Conservation (phyloP, 2,888 invertebrate species). For the Eupsilia transversa region DNA sequence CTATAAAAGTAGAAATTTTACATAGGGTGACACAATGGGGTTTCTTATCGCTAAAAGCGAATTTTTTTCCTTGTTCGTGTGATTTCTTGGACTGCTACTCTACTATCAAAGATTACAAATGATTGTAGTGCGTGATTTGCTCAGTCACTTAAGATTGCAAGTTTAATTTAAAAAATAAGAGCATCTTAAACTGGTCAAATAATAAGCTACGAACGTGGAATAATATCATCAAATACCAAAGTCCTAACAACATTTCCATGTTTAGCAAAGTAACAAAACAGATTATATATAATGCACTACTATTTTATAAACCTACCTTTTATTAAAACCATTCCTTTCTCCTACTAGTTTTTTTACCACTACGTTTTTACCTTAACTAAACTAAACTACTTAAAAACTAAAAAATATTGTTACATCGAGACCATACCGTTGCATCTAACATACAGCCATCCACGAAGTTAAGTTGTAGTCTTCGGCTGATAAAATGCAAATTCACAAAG, state of each 20-base stretch:
- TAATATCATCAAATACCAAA: not conserved
- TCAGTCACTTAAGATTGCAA: too few species aligned
- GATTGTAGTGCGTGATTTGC: not conserved
- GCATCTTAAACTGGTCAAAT: not conserved
- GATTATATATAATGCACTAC: not conserved
- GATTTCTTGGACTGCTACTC: not conserved
- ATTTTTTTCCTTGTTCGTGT: not conserved
- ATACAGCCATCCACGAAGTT: constrained; percentile 74
- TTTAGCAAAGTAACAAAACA: not conserved
- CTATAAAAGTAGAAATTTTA: not conserved
- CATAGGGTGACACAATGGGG: not conserved
- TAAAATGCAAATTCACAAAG: constrained; percentile 88
- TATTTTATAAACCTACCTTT: not conserved
- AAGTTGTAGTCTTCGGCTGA: constrained; percentile 87
- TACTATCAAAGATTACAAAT: not conserved
- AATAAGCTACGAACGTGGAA: not conserved
- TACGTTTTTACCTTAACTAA: not conserved
- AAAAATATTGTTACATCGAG: not conserved
- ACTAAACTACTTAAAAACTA: too few species aligned
- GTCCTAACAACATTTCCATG: not conserved
- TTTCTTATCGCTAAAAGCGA: not conserved
- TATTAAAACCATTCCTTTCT: not conserved
- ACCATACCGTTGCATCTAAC: constrained; percentile 15
- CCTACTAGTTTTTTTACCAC: not conserved
- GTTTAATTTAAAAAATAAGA: not conserved